Evolutionary conservation across 2,113 vertebrate species (phyloP).

Genomic region (Scomber scombrus): DNA sequence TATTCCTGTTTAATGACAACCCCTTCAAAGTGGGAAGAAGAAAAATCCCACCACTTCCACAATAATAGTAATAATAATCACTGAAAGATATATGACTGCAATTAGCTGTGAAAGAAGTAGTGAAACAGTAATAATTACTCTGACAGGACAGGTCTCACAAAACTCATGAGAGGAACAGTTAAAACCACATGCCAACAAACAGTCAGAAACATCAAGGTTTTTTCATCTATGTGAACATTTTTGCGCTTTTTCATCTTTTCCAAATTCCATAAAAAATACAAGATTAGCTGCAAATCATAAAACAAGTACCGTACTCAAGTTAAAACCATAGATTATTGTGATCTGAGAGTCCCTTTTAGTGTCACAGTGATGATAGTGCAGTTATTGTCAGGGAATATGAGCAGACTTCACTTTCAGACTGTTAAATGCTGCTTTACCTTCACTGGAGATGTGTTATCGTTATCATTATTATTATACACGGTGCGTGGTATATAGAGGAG

Average conservation of each 20-base stretch:
- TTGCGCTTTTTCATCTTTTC: neutral
- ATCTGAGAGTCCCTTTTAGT: constrained; percentile 61
- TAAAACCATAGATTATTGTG: constrained; percentile 12
- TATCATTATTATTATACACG: constrained; percentile 35
- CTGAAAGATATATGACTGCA: constrained; percentile 16
- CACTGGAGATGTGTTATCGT: constrained; percentile 7
- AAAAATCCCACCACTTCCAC: constrained; percentile 34
- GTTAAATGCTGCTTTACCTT: constrained; percentile 35
- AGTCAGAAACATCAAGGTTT: constrained; percentile 22
- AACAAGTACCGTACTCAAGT: constrained; percentile 6
- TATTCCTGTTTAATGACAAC: constrained; percentile 51
- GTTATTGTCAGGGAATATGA: constrained; percentile 43
- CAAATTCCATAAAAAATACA: constrained; percentile 12
- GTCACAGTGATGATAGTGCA: constrained; percentile 80
- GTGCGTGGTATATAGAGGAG: constrained; percentile 45
- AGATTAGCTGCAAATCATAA: constrained; percentile 43
- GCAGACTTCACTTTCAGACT: constrained; percentile 33
- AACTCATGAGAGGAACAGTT: constrained; percentile 38
- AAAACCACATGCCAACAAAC: constrained; percentile 54
- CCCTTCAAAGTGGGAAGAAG: constrained; percentile 9
- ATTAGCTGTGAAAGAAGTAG: constrained; percentile 38
- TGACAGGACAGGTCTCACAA: constrained; percentile 39
- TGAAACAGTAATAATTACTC: constrained; percentile 18
- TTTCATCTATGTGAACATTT: constrained; percentile 10
- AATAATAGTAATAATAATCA: constrained; percentile 32